Conservation (phyloP, 92 coral and sea anemone species). For the Parazoanthus darwini region DNA sequence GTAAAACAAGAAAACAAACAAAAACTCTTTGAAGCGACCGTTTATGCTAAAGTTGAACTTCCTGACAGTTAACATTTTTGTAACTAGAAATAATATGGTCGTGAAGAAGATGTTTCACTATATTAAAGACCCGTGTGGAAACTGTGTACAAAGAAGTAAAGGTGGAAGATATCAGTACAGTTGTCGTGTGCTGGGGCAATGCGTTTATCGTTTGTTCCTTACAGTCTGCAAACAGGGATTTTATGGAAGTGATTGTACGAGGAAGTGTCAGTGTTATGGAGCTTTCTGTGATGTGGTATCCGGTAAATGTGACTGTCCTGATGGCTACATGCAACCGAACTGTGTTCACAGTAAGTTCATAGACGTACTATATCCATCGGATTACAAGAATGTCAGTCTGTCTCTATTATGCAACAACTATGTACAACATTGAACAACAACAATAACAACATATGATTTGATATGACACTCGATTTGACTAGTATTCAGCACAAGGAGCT, state of each 20-base stretch:
- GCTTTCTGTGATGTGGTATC: constrained; percentile 74
- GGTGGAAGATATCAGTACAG: background rate
- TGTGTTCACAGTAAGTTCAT: constrained; percentile 49
- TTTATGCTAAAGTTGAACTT: too few relatives aligned
- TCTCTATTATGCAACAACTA: background rate
- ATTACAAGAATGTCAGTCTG: background rate
- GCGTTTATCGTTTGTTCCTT: background rate
- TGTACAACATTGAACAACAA: too few relatives aligned
- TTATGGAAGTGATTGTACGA: constrained; percentile 64
- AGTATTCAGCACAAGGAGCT: too few relatives aligned
- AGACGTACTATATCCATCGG: too few relatives aligned
- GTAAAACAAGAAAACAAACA: too few relatives aligned
- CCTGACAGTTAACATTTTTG: too few relatives aligned
- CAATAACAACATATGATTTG: too few relatives aligned
- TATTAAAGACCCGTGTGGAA: too few relatives aligned
- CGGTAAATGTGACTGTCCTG: constrained; percentile 79
- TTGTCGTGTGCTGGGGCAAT: background rate
- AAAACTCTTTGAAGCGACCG: too few relatives aligned
- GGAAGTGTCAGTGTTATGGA: constrained; percentile 61
- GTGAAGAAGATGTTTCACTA: too few relatives aligned
- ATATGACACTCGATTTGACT: too few relatives aligned
- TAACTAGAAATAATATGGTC: too few relatives aligned
- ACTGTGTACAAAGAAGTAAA: background rate
- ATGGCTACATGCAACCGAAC: constrained; percentile 64
- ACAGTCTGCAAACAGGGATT: constrained; percentile 58